phyloP scores from a whole-genome alignment of 2,888 invertebrate genomes.

The Dexiosoma caninum region DNA sequence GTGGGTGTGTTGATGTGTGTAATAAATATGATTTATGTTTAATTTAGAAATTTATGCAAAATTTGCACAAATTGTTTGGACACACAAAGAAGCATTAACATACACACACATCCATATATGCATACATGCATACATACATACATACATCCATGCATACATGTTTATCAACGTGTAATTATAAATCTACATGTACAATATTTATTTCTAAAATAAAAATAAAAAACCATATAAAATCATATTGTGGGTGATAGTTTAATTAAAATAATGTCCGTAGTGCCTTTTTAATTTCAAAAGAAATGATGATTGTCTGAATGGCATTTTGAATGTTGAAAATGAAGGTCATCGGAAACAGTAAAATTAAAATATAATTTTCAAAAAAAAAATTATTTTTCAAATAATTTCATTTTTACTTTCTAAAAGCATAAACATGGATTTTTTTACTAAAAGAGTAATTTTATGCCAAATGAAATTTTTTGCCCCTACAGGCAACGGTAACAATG shows the following conservation, averaged over 20 bases:
- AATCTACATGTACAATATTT: not conserved
- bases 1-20: conserved; percentile 14
- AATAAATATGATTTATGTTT: conserved; percentile 63
- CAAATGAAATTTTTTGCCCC: no score
- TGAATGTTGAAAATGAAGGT: not conserved
- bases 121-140: not conserved
- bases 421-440: no score
- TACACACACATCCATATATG: not conserved
- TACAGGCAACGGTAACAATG: no score
- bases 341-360: not conserved
- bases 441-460: no score
- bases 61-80: conserved; percentile 57
- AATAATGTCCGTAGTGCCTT: conserved; percentile 1
- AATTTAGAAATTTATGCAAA: conserved; percentile 63
- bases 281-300: conserved; percentile 15
- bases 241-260: conserved; percentile 37
- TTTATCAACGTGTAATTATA: not conserved
- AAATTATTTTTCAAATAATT: not conserved
- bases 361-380: not conserved
- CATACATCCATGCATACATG: not conserved
- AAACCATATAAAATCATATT: conserved; percentile 4
- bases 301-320: not conserved
- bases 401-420: no score
- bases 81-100: not conserved
- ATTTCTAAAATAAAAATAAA: not conserved